Percentiles rank a stretch among this genome's conserved stretches.
Conservation (phyloP, 2,113 vertebrate genomes). For the Callipepla californica region DNA sequence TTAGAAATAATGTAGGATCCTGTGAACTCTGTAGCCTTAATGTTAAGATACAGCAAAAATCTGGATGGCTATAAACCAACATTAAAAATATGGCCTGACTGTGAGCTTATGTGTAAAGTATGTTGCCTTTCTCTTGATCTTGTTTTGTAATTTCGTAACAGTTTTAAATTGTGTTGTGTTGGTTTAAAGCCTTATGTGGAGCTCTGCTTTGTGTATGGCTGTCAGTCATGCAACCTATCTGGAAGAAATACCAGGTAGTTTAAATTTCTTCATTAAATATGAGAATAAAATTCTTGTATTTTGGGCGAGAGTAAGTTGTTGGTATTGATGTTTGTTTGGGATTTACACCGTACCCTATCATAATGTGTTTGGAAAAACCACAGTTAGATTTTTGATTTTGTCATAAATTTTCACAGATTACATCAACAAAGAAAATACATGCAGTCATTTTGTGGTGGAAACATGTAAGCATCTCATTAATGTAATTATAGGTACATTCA, state of each 20-base stretch:
- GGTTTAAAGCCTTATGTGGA: conserved; percentile 60
- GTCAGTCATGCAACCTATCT: background rate
- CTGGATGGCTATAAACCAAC: conserved; percentile 59
- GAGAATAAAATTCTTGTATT: background rate
- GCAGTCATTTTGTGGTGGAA: conserved; percentile 86
- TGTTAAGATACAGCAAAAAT: background rate
- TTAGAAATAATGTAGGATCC: background rate
- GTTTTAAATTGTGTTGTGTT: background rate
- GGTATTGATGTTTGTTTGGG: conserved; percentile 73
- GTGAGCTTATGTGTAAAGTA: background rate
- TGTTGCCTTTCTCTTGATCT: background rate
- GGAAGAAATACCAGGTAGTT: background rate
- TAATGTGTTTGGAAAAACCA: conserved; percentile 79
- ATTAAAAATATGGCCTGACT: background rate
- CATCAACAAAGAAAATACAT: conserved; percentile 86
- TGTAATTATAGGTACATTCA: conserved; percentile 82
- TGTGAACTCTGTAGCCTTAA: background rate
- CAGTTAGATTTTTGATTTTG: conserved; percentile 85
- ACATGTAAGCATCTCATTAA: conserved; percentile 87
- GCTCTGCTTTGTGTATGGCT: background rate
- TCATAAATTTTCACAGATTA: conserved; percentile 87
- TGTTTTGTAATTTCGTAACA: background rate
- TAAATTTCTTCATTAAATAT: background rate
- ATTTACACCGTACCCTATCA: conserved; percentile 77
- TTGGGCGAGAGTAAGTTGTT: conserved; percentile 31